phyloP scores from a whole-genome alignment of 1,140 invertebrate species.

The Pemphigus obesinymphae region DNA sequence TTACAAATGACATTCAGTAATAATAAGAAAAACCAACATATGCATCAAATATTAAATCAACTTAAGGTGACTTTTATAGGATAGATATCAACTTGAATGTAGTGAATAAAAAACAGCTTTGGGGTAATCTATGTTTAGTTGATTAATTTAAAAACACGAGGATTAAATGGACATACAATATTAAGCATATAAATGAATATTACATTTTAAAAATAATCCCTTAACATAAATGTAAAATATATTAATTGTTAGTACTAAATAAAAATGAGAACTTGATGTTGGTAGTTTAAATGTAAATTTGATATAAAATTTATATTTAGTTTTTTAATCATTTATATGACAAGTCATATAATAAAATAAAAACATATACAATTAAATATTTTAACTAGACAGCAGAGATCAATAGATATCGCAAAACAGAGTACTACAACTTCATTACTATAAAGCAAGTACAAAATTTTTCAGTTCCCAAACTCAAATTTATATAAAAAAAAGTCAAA shows the following conservation, averaged over 20 bases:
- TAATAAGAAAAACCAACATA: too few species aligned
- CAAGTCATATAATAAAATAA: neutral
- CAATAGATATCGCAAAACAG: conserved; percentile 3
- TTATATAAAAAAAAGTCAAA: neutral
- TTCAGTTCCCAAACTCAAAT: conserved; percentile 21
- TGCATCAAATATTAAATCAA: too few species aligned
- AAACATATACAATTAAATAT: neutral
- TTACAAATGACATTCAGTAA: too few species aligned
- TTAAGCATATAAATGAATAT: too few species aligned
- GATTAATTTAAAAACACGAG: too few species aligned
- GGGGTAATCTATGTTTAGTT: too few species aligned
- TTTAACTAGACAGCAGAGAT: conserved; percentile 21
- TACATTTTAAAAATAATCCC: too few species aligned
- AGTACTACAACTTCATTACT: neutral
- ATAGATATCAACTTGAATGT: too few species aligned
- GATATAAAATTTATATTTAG: neutral
- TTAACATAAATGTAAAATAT: neutral
- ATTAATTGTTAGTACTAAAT: neutral
- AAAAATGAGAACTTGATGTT: neutral
- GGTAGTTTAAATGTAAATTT: neutral
- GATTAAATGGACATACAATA: neutral
- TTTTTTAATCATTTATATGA: neutral
- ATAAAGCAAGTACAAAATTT: conserved; percentile 5
- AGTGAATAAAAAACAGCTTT: too few species aligned
- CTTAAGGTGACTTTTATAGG: too few species aligned